Conservation (phyloP, 2,888 invertebrate genomes). For the Leptopterna dolabrata region DNA sequence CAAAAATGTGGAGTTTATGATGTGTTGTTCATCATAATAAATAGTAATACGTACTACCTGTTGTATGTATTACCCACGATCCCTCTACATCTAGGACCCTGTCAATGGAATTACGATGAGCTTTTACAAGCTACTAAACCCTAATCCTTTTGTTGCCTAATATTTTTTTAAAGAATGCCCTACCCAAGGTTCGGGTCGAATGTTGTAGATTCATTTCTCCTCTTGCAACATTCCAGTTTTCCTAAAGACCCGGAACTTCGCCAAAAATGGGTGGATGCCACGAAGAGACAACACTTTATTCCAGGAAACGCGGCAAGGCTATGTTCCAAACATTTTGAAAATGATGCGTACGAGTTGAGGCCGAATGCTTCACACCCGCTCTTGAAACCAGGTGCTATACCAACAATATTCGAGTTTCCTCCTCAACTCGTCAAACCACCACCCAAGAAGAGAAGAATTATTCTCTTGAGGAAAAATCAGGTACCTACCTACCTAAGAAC, state of each 20-base stretch:
- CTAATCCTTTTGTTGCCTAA: too few relatives aligned
- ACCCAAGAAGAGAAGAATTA: background rate
- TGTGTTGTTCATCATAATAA: too few relatives aligned
- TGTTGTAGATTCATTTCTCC: background rate
- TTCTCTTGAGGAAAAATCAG: too few relatives aligned
- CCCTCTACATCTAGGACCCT: too few relatives aligned
- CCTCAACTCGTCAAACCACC: background rate
- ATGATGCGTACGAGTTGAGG: background rate
- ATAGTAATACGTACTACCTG: too few relatives aligned
- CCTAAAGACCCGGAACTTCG: background rate
- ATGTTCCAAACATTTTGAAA: background rate
- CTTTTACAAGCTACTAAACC: too few relatives aligned
- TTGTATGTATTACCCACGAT: too few relatives aligned
- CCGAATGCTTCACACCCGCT: background rate
- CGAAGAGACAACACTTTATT: background rate
- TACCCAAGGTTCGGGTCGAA: too few relatives aligned
- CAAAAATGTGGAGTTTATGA: too few relatives aligned
- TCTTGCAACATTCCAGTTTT: background rate
- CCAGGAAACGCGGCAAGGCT: background rate
- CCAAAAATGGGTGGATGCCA: background rate
- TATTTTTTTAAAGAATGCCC: too few relatives aligned
- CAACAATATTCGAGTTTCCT: background rate
- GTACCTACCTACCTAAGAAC: background rate
- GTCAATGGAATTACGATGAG: too few relatives aligned
- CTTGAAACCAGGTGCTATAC: background rate